Evolutionary conservation across 2,888 invertebrate species (phyloP).

Genomic region (Fragum whitleyi): DNA sequence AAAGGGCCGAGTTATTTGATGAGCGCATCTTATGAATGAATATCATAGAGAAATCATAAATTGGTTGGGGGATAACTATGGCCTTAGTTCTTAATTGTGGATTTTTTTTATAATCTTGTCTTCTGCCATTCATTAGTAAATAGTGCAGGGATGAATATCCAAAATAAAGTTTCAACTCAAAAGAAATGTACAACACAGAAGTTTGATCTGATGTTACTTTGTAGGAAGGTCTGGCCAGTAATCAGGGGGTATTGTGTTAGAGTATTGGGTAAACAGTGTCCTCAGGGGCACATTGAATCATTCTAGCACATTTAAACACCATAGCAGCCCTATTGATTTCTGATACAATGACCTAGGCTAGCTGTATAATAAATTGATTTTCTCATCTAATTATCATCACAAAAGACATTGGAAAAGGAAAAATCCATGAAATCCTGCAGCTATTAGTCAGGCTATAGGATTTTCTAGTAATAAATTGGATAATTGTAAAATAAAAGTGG

Average conservation of each 20-base stretch:
- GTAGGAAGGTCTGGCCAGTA: not conserved
- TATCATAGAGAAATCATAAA: no score
- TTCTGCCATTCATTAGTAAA: no score
- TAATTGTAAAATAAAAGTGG: no score
- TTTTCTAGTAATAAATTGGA: not conserved
- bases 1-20: no score
- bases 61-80: no score
- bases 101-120: no score
- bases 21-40: no score
- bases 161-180: no score
- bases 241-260: conserved; percentile 22
- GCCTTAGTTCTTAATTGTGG: no score
- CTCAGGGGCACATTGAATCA: conserved; percentile 16
- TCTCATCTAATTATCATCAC: conserved; percentile 15
- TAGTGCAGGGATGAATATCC: no score
- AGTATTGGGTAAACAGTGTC: conserved; percentile 3
- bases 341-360: conserved; percentile 22
- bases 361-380: conserved; percentile 25
- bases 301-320: conserved; percentile 19
- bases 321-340: conserved; percentile 21
- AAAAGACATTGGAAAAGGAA: conserved; percentile 14
- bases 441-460: not conserved
- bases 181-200: no score
- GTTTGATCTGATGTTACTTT: no score
- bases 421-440: not conserved